Percentiles rank a stretch among this genome's conserved stretches.
Conservation (phyloP, 2,888 invertebrate species). For the Drosophila hamatofila region DNA sequence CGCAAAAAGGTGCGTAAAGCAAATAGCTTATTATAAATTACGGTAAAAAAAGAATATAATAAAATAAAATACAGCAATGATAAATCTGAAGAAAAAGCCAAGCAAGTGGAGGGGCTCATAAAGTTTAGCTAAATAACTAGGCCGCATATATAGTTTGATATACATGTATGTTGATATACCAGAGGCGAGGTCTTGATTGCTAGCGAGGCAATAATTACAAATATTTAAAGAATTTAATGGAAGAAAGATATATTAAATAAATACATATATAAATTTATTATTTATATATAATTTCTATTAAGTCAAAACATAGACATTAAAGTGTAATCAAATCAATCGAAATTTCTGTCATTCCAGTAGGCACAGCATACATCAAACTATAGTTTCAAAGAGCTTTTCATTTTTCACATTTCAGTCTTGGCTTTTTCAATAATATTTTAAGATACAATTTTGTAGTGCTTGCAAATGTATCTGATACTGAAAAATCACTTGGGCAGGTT, state of each 20-base stretch:
- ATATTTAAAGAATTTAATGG: neutral
- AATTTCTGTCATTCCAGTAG: too few relatives aligned
- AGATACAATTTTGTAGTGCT: constrained; percentile 8
- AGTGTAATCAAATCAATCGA: too few relatives aligned
- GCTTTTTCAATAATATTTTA: neutral
- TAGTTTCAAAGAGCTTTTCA: neutral
- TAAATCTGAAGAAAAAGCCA: constrained; percentile 30
- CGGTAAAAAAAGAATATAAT: constrained; percentile 61
- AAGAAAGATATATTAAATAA: neutral
- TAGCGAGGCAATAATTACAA: too few relatives aligned
- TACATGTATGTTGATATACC: neutral
- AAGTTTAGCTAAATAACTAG: constrained; percentile 7
- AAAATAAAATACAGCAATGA: constrained; percentile 51
- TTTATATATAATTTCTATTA: too few relatives aligned
- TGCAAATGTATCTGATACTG: constrained; percentile 18
- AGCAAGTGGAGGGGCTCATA: constrained; percentile 15
- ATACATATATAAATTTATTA: neutral
- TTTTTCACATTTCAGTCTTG: too few relatives aligned
- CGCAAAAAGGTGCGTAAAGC: constrained; percentile 68
- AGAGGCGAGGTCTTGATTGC: neutral
- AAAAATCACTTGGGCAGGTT: constrained; percentile 23
- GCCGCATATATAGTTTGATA: neutral
- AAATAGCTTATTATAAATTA: constrained; percentile 78
- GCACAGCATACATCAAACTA: too few relatives aligned
- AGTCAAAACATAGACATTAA: too few relatives aligned